Base-by-base conservation (phyloP, 2,888 invertebrate species). In the Folsomia manolachei region DNA sequence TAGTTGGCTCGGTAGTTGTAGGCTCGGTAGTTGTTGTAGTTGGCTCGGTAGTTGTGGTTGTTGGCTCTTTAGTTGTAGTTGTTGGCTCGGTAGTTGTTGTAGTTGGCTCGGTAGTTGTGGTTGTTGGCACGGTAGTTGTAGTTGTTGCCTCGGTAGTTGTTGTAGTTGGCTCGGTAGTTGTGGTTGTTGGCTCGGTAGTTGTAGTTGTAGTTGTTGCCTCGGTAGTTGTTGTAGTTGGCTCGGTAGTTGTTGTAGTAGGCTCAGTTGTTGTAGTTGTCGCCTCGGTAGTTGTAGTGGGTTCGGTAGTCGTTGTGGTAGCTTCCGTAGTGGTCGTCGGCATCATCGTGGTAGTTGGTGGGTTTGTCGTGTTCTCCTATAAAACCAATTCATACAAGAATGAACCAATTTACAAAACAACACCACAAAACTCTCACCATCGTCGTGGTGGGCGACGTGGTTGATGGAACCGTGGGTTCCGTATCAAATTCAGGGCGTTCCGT, bases 31-130 rank as follows among this genome's bases (percentile, higher is more conserved):
- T 65, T 1, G 67, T 71, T 1, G 69, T 64, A 1, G 64, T 69
- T 69, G 67, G 60, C 24, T 26, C 27, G 9, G 62, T 62, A 14
- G 71, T 68, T n/a, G 67, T 71, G 18, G 71, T 71, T 2, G 71
- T 71, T 2, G 73, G 73, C 11, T 69, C 68, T 67, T 73, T 71
- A 2, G 79, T 78, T 39, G 80, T 75, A 7, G 80, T 75, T 11
- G 78, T 74, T 9, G 78, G 65, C 1, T 73, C 73, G 14, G 79
- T 78, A 4, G 79, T 77, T 9, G 79, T 78, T 1, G 78, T 76
- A 2, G 77, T 72, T 4, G 75, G 71, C 11, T 72, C 72, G 1
- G 77, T 76, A n/a, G 78, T 78, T n/a, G 78, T 77, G 0, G 78
- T 78, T 1, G 77, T 76, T 18, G 79, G 67, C n/a, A 68, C 70